These are phyloP conservation scores for Delichon dasypus DNA, from an alignment of 2,797 vertebrate genomes.

Conservation along the genomic window DNA sequence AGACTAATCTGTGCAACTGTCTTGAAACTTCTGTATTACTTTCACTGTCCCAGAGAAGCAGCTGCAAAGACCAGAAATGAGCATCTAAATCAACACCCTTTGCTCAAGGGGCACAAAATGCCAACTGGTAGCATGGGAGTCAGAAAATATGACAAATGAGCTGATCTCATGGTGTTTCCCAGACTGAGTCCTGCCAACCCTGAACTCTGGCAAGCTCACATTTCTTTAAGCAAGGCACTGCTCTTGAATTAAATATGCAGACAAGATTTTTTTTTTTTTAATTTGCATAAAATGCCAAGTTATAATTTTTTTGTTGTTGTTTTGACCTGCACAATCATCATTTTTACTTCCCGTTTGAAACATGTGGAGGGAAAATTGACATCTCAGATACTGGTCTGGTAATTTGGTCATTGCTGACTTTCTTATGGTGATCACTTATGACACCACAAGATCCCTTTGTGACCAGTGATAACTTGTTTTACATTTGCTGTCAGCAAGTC, in stretches of 20 bases:
- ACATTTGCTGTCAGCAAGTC: background rate
- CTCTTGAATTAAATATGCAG: background rate
- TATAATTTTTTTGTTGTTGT: background rate
- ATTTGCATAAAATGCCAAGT: background rate
- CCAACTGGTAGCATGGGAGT: background rate
- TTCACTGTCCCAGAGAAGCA: background rate
- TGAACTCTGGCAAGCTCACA: background rate
- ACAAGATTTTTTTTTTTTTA: background rate
- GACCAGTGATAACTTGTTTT: background rate
- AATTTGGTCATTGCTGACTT: background rate
- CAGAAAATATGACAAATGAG: background rate
- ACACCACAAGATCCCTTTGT: background rate
- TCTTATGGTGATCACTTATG: background rate
- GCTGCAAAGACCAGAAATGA: fast-evolving
- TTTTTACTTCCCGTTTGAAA: background rate
- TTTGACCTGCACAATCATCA: background rate
- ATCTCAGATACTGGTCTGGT: background rate
- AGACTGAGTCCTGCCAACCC: background rate
- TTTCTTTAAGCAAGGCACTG: background rate
- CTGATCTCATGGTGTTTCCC: background rate
- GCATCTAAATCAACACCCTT: background rate
- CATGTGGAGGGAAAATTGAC: background rate
- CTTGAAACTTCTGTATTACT: background rate
- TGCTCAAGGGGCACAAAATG: background rate
- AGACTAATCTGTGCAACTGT: background rate